Percentiles rank a stretch among this genome's conserved stretches.
These are phyloP conservation scores for Nyctibius bracteatus DNA, from an alignment of 2,113 vertebrate genomes.

Conservation along the genomic window DNA sequence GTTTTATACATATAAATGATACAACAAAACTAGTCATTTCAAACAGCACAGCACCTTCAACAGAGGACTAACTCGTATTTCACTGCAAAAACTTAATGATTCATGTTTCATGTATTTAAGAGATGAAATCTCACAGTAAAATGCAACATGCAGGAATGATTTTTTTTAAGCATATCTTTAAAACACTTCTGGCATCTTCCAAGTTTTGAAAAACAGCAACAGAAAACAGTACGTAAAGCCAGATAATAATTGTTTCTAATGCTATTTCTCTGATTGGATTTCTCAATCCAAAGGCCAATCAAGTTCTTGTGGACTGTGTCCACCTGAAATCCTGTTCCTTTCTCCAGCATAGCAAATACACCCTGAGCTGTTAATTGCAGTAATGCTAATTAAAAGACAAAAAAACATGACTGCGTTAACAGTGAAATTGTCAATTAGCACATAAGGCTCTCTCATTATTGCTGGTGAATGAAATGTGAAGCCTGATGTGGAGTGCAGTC, in stretches of 20 bases:
- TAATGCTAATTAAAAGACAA: conserved; percentile 70
- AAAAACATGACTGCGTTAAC: conserved; percentile 54
- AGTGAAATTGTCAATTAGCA: conserved; percentile 66
- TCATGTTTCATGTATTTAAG: neutral
- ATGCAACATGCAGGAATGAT: neutral
- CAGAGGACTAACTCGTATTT: neutral
- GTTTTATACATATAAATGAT: neutral
- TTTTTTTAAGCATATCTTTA: neutral
- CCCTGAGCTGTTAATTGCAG: conserved; percentile 60
- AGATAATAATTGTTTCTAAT: neutral
- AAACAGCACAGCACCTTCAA: neutral
- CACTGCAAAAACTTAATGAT: neutral
- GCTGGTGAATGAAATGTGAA: neutral
- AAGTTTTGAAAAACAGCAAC: neutral
- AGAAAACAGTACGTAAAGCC: neutral
- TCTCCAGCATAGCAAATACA: neutral
- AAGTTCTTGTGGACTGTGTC: neutral
- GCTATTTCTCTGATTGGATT: neutral
- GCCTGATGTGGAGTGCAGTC: neutral
- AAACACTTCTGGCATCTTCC: neutral
- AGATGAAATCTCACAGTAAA: neutral
- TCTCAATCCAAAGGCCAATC: neutral
- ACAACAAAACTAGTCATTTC: neutral
- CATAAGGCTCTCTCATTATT: conserved; percentile 47
- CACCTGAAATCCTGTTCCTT: neutral